These are phyloP conservation scores for Heliconius charithonia DNA, from an alignment of 2,888 invertebrate genomes.

Conservation along the genomic window DNA sequence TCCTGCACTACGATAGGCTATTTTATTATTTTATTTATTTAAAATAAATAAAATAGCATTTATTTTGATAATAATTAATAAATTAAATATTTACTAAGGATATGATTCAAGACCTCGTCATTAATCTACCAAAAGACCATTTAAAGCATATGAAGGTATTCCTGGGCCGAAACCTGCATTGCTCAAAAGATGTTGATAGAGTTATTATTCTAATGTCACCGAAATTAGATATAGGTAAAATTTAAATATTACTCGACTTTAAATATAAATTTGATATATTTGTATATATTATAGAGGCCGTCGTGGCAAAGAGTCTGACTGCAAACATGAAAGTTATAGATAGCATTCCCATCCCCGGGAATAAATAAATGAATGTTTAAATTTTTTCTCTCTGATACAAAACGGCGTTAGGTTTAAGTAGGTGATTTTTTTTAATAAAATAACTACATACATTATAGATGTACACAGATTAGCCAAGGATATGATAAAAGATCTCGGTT, in stretches of 20 bases:
- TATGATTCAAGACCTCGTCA: slow-evolving; percentile 82
- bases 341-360: neutral
- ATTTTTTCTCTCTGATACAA: neutral
- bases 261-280: neutral
- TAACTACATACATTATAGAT: slow-evolving; percentile 54
- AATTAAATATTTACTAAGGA: slow-evolving; percentile 68
- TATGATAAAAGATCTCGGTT: slow-evolving; percentile 70
- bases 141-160: slow-evolving; percentile 85
- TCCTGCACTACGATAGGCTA: neutral
- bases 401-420: neutral
- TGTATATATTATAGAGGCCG: too few species aligned
- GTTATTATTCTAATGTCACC: slow-evolving; percentile 83
- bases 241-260: neutral
- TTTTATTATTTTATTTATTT: too few species aligned
- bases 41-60: too few species aligned
- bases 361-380: neutral
- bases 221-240: slow-evolving; percentile 63
- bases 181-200: slow-evolving; percentile 78
- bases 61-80: neutral
- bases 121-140: slow-evolving; percentile 85
- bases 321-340: neutral
- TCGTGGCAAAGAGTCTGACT: neutral
- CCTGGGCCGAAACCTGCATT: slow-evolving; percentile 74
- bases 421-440: neutral
- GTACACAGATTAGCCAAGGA: slow-evolving; percentile 61